Percentiles rank a stretch among this genome's conserved stretches.
Conservation (phyloP, 2,113 vertebrate species). For the Sinocyclocheilus anshuiensis region DNA sequence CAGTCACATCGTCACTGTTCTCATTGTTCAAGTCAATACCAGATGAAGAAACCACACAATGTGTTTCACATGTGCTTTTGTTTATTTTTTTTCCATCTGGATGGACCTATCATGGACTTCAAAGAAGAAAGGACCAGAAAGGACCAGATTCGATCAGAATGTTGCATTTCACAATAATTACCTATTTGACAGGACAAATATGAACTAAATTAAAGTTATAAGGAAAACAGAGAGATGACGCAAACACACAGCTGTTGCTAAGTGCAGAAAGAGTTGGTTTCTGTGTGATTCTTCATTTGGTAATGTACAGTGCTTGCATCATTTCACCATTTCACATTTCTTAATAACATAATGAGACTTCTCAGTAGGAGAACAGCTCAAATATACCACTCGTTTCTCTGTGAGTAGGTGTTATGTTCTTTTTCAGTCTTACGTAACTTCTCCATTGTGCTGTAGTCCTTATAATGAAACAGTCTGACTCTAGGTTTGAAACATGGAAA, state of each 20-base stretch:
- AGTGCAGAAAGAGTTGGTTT: not conserved
- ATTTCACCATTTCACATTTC: slow-evolving; percentile 30
- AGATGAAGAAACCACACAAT: slow-evolving; percentile 7
- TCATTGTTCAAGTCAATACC: not conserved
- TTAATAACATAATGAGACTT: slow-evolving; percentile 31
- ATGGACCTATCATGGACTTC: not conserved
- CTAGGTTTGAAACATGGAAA: slow-evolving; percentile 27
- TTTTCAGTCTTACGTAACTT: slow-evolving; percentile 40
- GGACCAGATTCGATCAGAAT: not conserved
- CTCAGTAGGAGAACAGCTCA: slow-evolving; percentile 1
- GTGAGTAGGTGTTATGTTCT: slow-evolving; percentile 25
- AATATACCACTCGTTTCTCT: slow-evolving; percentile 8
- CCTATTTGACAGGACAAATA: not conserved
- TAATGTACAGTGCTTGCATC: slow-evolving; percentile 22
- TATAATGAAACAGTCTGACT: slow-evolving; percentile 35
- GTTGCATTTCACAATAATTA: not conserved
- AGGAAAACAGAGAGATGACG: not conserved
- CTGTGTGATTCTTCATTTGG: not conserved
- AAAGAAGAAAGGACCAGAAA: not conserved
- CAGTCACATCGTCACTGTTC: not conserved
- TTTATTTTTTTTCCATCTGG: not conserved
- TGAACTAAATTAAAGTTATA: not conserved
- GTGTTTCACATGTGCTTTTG: not conserved
- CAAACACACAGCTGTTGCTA: not conserved
- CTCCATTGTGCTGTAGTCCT: slow-evolving; percentile 10